These are phyloP conservation scores for Phodopus roborovskii DNA, from an alignment of 2,113 vertebrate species.

Conservation along the genomic window DNA sequence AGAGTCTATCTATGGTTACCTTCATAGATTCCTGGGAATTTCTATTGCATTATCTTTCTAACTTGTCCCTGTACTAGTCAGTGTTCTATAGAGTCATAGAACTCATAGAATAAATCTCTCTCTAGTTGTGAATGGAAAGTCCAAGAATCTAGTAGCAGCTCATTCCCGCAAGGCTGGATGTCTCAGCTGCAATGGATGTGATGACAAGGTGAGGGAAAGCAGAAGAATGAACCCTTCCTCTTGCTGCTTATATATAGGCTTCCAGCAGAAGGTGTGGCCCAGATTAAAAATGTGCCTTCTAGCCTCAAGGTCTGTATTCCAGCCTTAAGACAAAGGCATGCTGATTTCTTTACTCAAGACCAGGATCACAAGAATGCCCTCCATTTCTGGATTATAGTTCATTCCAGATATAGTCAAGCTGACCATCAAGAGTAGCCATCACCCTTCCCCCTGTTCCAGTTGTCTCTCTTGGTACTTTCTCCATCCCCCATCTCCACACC, in stretches of 20 bases:
- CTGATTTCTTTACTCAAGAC: background rate
- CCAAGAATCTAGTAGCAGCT: background rate
- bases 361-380: background rate
- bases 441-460: background rate
- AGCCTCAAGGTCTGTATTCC: background rate
- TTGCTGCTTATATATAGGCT: background rate
- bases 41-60: background rate
- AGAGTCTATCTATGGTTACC: no score
- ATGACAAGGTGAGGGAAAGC: background rate
- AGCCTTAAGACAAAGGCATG: background rate
- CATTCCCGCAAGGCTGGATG: background rate
- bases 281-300: background rate
- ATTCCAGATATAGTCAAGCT: background rate
- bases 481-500: background rate
- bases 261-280: background rate
- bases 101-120: background rate
- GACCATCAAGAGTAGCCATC: background rate
- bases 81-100: background rate
- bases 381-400: background rate
- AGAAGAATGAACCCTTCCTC: background rate
- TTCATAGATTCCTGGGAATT: no score
- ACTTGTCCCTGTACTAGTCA: background rate
- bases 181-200: background rate
- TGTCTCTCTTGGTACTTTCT: background rate
- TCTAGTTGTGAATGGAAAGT: background rate